These are phyloP conservation scores for Temnothorax ravouxi DNA, from an alignment of 2,888 invertebrate species.

Conservation along the genomic window DNA sequence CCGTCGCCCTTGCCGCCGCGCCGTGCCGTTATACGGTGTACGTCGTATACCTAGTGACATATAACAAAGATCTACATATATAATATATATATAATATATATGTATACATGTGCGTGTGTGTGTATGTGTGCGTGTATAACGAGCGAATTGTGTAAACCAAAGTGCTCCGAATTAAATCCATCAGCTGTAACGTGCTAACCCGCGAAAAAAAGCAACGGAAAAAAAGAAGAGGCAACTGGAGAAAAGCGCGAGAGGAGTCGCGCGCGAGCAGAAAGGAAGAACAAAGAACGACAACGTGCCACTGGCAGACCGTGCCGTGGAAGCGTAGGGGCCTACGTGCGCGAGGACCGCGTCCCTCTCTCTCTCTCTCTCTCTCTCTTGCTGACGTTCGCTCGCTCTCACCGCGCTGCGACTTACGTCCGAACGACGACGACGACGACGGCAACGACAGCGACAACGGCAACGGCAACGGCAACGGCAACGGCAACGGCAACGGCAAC, in stretches of 20 bases:
- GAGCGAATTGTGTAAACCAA: conserved; percentile 28
- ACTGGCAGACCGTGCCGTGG: conserved; percentile 47
- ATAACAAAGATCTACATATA: not conserved
- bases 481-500: conserved; percentile 43
- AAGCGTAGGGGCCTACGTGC: conserved; percentile 57
- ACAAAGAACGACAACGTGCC: conserved; percentile 77
- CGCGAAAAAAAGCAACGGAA: conserved; percentile 32
- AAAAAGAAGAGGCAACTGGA: conserved; percentile 8
- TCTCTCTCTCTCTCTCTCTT: conserved; percentile 45
- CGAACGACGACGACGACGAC: conserved; percentile 30
- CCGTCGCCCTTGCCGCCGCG: no score
- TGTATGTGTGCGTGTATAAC: not conserved
- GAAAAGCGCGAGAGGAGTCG: conserved; percentile 52
- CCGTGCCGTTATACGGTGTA: not conserved
- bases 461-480: conserved; percentile 49
- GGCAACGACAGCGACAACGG: conserved; percentile 27
- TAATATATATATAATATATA: not conserved
- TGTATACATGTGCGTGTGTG: no score
- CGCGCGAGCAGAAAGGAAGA: conserved; percentile 75
- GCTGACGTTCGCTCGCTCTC: conserved; percentile 34
- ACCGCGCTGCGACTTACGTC: conserved; percentile 34
- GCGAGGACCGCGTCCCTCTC: conserved; percentile 59
- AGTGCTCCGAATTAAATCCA: conserved; percentile 77
- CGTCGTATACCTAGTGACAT: not conserved
- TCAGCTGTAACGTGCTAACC: conserved; percentile 70